Evolutionary conservation across 2,797 vertebrate genomes (phyloP).

Genomic region (Pantherophis vulpinus): DNA sequence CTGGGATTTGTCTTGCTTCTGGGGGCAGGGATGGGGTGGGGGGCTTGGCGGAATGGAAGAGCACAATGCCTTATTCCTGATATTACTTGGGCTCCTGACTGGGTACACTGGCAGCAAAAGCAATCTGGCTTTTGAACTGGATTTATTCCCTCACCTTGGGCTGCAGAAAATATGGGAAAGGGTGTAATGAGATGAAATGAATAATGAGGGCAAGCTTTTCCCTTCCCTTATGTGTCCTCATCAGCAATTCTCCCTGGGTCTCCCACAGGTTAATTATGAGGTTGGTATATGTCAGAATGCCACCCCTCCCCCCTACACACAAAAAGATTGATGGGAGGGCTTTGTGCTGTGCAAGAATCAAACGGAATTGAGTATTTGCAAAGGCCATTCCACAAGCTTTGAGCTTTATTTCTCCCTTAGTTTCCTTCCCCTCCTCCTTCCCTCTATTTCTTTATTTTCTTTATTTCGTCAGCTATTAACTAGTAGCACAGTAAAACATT

Average conservation of each 20-base stretch:
- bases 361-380: background rate
- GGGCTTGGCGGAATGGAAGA: background rate
- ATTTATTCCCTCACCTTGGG: background rate
- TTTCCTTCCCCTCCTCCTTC: background rate
- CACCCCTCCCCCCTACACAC: background rate
- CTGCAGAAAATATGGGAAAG: background rate
- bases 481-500: background rate
- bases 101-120: background rate
- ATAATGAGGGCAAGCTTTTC: background rate
- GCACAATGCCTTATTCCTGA: background rate
- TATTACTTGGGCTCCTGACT: background rate
- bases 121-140: background rate
- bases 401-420: background rate
- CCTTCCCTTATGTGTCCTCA: background rate
- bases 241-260: constrained; percentile 1
- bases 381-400: background rate
- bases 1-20: background rate
- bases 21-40: background rate
- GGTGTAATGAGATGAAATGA: background rate
- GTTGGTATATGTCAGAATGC: constrained; percentile 10
- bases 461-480: background rate
- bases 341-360: background rate
- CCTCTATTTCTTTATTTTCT: background rate
- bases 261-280: constrained; percentile 26
- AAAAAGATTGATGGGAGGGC: constrained; percentile 1